phyloP scores from a whole-genome alignment of 2,797 vertebrate genomes.

The Eremophila alpestris region DNA sequence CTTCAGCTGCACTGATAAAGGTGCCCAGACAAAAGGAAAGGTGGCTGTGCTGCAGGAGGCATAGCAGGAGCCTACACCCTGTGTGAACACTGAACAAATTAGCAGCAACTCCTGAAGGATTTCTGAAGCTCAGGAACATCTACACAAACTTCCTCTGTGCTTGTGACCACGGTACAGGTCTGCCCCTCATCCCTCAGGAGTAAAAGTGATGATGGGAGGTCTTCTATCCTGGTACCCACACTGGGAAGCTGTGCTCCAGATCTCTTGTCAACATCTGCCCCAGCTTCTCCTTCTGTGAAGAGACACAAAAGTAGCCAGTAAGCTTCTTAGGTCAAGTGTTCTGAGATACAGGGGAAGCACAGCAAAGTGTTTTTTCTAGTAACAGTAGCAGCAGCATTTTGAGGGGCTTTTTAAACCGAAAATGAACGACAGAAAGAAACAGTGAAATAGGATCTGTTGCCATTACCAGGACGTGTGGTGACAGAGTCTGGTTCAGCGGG shows the following conservation, averaged over 20 bases:
- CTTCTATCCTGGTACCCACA: background rate
- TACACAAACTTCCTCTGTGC: background rate
- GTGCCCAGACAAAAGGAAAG: background rate
- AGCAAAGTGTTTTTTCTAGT: background rate
- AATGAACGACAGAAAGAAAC: background rate
- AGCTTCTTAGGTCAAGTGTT: background rate
- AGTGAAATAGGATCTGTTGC: background rate
- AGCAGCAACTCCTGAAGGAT: background rate
- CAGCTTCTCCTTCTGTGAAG: background rate
- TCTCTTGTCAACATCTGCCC: background rate
- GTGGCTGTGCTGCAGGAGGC: background rate
- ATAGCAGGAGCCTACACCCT: too few species aligned
- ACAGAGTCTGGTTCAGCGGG: rapidly evolving
- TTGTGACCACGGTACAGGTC: rapidly evolving
- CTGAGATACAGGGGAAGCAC: background rate
- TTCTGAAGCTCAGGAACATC: background rate
- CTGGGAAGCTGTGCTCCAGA: background rate
- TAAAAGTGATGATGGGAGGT: background rate
- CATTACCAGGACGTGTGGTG: rapidly evolving
- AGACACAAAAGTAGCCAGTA: background rate
- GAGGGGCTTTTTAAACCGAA: background rate
- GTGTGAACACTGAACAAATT: background rate
- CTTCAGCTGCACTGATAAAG: background rate
- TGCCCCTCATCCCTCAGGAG: background rate
- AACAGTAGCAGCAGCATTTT: background rate